A percentile compares a stretch with the other conserved stretches of the same genome.
Evolutionary conservation across 2,797 vertebrate genomes (phyloP).

Genomic region (Capromys pilorides): DNA sequence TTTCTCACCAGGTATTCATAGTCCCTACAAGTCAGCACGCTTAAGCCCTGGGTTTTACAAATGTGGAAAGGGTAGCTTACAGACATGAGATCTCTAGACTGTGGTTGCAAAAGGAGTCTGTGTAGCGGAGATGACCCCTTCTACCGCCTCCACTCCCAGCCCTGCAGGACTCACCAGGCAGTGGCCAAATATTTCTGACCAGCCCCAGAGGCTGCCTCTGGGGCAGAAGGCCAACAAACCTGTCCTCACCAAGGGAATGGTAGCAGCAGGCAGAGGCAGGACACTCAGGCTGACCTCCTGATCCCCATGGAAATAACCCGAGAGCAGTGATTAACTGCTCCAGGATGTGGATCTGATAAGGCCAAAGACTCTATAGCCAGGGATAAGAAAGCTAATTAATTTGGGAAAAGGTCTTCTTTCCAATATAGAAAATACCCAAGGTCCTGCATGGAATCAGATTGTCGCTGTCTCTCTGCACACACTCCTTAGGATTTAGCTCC

Average conservation of each 20-base stretch:
- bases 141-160: background rate
- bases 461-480: background rate
- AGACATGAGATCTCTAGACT: background rate
- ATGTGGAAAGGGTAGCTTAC: background rate
- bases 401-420: conserved; percentile 51
- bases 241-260: background rate
- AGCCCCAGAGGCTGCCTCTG: background rate
- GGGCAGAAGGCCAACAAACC: background rate
- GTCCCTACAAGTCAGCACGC: too few species aligned
- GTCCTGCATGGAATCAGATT: conserved; percentile 39
- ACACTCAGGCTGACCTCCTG: background rate
- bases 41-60: background rate
- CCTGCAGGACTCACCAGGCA: background rate
- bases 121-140: background rate
- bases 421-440: conserved; percentile 42
- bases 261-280: background rate
- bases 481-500: background rate
- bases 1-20: background rate
- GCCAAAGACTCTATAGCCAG: conserved; percentile 42
- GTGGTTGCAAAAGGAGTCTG: background rate
- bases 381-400: conserved; percentile 79
- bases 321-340: conserved; percentile 69
- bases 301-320: conserved; percentile 50
- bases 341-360: conserved; percentile 35
- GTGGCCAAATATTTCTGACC: too few species aligned